phyloP scores from a whole-genome alignment of 92 coral and sea anemone genomes.

The Diadumene lineata region DNA sequence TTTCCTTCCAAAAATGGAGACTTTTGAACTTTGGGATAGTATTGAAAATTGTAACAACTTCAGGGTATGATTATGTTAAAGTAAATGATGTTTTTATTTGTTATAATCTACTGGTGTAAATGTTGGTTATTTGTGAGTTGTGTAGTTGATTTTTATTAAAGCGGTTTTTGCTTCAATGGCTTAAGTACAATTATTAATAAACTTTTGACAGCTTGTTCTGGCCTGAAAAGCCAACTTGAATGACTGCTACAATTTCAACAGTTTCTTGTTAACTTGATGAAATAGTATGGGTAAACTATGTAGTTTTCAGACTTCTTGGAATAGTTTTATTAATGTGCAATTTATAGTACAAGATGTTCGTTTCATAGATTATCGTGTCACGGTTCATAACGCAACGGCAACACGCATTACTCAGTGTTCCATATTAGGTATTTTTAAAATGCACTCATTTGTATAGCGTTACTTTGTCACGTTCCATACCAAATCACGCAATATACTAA shows the following conservation, averaged over 20 bases:
- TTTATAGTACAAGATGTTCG: background rate
- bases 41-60: too few relatives aligned
- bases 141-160: too few relatives aligned
- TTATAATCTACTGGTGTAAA: too few relatives aligned
- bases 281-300: background rate
- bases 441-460: too few relatives aligned
- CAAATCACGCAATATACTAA: background rate
- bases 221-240: background rate
- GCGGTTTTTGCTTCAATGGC: too few relatives aligned
- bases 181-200: background rate
- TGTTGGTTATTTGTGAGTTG: too few relatives aligned
- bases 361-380: background rate
- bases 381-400: background rate
- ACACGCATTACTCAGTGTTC: background rate
- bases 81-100: too few relatives aligned
- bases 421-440: background rate
- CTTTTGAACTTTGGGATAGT: too few relatives aligned
- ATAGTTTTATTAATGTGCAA: background rate
- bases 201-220: background rate
- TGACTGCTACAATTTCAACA: background rate
- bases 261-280: background rate
- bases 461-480: background rate
- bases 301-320: background rate
- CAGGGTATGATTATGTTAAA: too few relatives aligned
- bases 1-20: too few relatives aligned